Evolutionary conservation across 2,113 vertebrate genomes (phyloP), one percentile per base, ranked within the genome.

Genomic region (Sorex araneus): DNA sequence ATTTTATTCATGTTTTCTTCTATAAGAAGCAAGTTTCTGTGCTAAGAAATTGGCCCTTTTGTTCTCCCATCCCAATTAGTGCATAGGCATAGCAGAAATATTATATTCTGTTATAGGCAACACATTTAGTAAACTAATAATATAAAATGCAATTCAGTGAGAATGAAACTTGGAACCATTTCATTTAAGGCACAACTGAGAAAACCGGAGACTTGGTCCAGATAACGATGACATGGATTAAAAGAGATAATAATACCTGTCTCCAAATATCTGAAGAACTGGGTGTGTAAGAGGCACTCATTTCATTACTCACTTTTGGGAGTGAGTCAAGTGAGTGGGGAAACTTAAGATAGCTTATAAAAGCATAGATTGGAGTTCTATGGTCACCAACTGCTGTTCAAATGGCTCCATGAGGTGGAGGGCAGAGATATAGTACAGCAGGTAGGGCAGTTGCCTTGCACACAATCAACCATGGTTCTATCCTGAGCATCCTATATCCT

Each of bases 71-170:
- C 5, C 57, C 28, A 50, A 57, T 45, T 40, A 90, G 60, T 60
- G 28, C 47, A 75, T 25, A 66, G 15, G 28, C 47, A 75, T 25
- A 60, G 15, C 47, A 60, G 23, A 60, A 74, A 2, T 4, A n/a
- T 64, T 54, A 3, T 15, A 1, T 15, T 60, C 45, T 45, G 30
- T 71, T 76, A 47, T 78, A 34, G 66, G 25, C 19, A 71, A 66
- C 70, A 43, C 30, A 87, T 87, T 70, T 74, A 34, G 84, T 13
- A 92, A 66, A 71, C 28, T 54, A 91, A 82, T 32, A 21, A 82
- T 79, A 69, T 45, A n/a, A 94, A 92, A 89, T 28, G 28, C 3
- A 36, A 9, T 54, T 71, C 18, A 27, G 78, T 82, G 27, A 90
- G 9, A 87, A 50, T 23, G 43, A 94, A 19, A 87, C 12, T 71